Conservation (phyloP, 2,113 vertebrate genomes). For the Dendrocopos noguchii region DNA sequence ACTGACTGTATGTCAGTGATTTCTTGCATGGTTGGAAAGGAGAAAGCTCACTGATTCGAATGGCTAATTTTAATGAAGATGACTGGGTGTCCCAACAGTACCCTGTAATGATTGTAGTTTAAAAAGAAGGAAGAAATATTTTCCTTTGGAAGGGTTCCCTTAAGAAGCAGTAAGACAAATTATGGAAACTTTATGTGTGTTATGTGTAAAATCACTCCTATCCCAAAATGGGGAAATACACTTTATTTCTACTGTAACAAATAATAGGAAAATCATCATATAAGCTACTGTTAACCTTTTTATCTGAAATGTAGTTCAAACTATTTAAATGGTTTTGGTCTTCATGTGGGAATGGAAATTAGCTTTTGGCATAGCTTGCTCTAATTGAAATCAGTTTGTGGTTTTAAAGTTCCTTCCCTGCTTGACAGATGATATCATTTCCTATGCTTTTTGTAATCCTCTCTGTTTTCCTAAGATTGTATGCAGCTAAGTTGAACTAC, state of each 20-base stretch:
- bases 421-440: constrained; percentile 84
- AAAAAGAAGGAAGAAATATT: constrained; percentile 33
- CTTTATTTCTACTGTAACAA: constrained; percentile 62
- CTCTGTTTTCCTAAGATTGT: constrained; percentile 81
- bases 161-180: constrained; percentile 51
- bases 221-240: constrained; percentile 47
- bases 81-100: not conserved
- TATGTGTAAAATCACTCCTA: constrained; percentile 27
- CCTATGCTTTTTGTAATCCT: constrained; percentile 80
- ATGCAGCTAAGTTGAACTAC: constrained; percentile 72
- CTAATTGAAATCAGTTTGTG: constrained; percentile 85
- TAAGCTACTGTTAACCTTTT: constrained; percentile 73
- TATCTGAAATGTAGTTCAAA: constrained; percentile 69
- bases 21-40: not conserved
- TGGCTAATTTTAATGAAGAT: not conserved
- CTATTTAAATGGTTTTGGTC: constrained; percentile 77
- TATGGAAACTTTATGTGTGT: constrained; percentile 10
- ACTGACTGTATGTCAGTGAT: not conserved
- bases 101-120: constrained; percentile 24
- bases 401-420: constrained; percentile 80
- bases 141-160: constrained; percentile 38
- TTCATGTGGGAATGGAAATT: constrained; percentile 85
- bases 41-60: not conserved
- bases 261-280: constrained; percentile 55
- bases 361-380: constrained; percentile 79